Evolutionary conservation across 2,888 invertebrate genomes (phyloP).

Genomic region (Fragum sueziense): DNA sequence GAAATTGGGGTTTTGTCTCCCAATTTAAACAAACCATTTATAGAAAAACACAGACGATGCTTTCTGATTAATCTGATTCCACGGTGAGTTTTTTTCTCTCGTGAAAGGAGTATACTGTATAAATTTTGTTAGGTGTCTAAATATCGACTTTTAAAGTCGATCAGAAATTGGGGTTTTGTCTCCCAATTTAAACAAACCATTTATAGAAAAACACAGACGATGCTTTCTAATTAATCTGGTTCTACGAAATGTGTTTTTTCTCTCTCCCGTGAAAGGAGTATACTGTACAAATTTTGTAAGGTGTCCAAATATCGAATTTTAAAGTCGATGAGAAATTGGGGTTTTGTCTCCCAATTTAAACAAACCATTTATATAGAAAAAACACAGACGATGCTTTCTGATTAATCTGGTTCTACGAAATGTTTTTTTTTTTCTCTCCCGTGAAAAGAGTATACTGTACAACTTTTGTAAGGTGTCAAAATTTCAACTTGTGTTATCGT

Average conservation of each 20-base stretch:
- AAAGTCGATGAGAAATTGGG: constrained; percentile 3
- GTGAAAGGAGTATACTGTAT: too few species aligned
- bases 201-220: neutral
- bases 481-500: neutral
- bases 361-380: constrained; percentile 1
- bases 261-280: too few species aligned
- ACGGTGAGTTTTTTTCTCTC: too few species aligned
- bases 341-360: constrained; percentile 12
- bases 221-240: constrained; percentile 1
- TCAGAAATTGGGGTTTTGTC: neutral
- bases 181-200: constrained; percentile 16
- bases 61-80: constrained; percentile 1
- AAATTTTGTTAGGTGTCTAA: too few species aligned
- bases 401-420: constrained; percentile 3
- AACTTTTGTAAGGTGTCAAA: too few species aligned
- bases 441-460: too few species aligned
- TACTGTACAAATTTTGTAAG: too few species aligned
- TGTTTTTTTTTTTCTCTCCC: too few species aligned
- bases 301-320: neutral
- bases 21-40: constrained; percentile 12
- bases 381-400: neutral
- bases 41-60: neutral
- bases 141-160: neutral
- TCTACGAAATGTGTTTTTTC: too few species aligned
- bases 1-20: constrained; percentile 7